Conservation (phyloP, 2,888 invertebrate species). For the Apeira syringaria region DNA sequence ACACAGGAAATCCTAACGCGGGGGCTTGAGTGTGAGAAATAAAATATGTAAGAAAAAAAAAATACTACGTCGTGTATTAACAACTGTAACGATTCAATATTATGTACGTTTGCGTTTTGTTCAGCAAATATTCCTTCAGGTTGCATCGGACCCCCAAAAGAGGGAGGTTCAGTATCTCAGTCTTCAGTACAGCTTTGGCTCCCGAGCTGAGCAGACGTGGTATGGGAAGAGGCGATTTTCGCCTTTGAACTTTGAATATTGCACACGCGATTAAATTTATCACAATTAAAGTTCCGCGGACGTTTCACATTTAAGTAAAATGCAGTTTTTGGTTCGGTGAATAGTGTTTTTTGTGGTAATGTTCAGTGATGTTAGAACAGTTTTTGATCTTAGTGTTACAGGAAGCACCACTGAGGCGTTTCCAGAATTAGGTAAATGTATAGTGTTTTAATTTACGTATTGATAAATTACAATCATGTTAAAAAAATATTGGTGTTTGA, state of each 20-base stretch:
- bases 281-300: slow-evolving; percentile 1
- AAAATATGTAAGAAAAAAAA: too few species aligned
- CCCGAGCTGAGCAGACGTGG: slow-evolving; percentile 54
- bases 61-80: too few species aligned
- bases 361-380: slow-evolving; percentile 40
- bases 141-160: slow-evolving; percentile 21
- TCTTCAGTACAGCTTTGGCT: slow-evolving; percentile 66
- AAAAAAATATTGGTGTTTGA: too few species aligned
- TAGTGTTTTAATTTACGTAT: slow-evolving; percentile 15
- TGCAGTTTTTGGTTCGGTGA: slow-evolving; percentile 18
- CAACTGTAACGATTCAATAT: slow-evolving; percentile 23
- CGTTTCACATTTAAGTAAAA: slow-evolving; percentile 6
- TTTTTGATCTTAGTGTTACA: slow-evolving; percentile 29
- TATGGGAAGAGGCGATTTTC: slow-evolving; percentile 47
- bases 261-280: slow-evolving; percentile 34
- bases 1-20: too few species aligned
- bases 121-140: slow-evolving; percentile 27
- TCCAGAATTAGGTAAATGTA: slow-evolving; percentile 60
- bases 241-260: slow-evolving; percentile 54
- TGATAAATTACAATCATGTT: not conserved
- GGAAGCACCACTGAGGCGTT: slow-evolving; percentile 44
- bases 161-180: slow-evolving; percentile 26
- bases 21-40: too few species aligned
- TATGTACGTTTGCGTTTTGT: slow-evolving; percentile 27
- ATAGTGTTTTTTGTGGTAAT: slow-evolving; percentile 33